These are phyloP conservation scores for Microcebus lehilahytsara DNA, from an alignment of 2,113 vertebrate genomes.

Conservation along the genomic window DNA sequence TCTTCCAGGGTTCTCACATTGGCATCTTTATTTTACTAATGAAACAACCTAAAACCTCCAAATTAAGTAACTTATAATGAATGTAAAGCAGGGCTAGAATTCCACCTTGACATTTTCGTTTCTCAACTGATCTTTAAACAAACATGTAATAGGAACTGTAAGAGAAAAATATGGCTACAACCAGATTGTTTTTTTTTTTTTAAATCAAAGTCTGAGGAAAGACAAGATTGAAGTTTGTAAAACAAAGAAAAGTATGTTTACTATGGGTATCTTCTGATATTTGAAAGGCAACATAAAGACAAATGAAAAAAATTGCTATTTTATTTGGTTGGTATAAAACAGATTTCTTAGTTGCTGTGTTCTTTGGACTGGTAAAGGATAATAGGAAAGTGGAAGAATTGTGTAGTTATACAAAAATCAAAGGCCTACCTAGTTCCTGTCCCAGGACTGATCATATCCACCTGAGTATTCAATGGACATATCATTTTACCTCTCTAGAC, in stretches of 20 bases:
- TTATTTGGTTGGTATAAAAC: conserved; percentile 11
- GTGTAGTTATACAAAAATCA: conserved; percentile 9
- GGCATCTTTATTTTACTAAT: conserved; percentile 9
- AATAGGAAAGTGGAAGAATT: background rate
- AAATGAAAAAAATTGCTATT: conserved; percentile 39
- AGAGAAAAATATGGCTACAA: conserved; percentile 38
- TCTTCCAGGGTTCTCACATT: background rate
- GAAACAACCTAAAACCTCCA: background rate
- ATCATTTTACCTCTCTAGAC: background rate
- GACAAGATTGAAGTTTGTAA: conserved; percentile 51
- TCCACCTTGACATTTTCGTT: conserved; percentile 48
- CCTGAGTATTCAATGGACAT: background rate
- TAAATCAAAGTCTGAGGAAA: background rate
- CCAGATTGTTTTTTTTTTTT: background rate
- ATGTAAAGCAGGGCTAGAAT: conserved; percentile 34
- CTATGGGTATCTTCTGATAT: background rate
- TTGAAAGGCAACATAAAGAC: conserved; percentile 28
- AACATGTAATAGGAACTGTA: conserved; percentile 27
- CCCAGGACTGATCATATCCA: background rate
- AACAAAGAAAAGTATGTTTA: conserved; percentile 8
- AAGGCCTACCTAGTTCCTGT: background rate
- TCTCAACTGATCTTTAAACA: conserved; percentile 48
- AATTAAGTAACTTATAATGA: conserved; percentile 31
- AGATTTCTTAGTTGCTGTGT: conserved; percentile 33
- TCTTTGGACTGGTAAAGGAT: background rate